These are phyloP conservation scores for Chromis chromis DNA, from an alignment of 2,797 vertebrate genomes.

Conservation along the genomic window DNA sequence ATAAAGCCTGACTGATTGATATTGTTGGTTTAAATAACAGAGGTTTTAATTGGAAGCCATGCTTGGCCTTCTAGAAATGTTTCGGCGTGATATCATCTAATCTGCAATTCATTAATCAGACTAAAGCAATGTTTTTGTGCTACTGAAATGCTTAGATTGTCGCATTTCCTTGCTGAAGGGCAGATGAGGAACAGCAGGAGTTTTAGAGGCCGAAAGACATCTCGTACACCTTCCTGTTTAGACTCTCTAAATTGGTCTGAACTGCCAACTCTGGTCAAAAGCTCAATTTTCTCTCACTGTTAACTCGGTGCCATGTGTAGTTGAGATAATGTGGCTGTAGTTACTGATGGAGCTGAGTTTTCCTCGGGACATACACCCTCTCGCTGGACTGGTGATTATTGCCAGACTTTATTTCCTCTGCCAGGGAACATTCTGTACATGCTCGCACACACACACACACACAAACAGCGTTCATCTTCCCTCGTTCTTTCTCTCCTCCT, in stretches of 20 bases:
- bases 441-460: conserved; percentile 16
- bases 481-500: not conserved
- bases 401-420: conserved; percentile 62
- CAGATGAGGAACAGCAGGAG: conserved; percentile 15
- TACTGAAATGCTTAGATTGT: conserved; percentile 22
- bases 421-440: conserved; percentile 34
- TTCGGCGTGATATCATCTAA: too few species aligned
- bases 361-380: conserved; percentile 56
- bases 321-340: conserved; percentile 53
- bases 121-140: conserved; percentile 1
- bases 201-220: conserved; percentile 33
- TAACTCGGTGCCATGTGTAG: conserved; percentile 50
- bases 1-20: too few species aligned
- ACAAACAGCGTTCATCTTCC: not conserved
- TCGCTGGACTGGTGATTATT: conserved; percentile 65
- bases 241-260: conserved; percentile 52
- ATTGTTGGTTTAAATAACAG: not conserved
- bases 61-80: too few species aligned
- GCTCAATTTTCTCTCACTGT: conserved; percentile 46
- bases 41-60: not conserved
- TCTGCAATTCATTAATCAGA: not conserved
- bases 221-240: conserved; percentile 43
- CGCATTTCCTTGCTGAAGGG: conserved; percentile 33
- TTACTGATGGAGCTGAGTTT: conserved; percentile 43
- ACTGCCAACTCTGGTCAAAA: conserved; percentile 50